These are phyloP conservation scores for Ceratitis capitata DNA, from an alignment of 1,140 invertebrate genomes.

Conservation along the genomic window DNA sequence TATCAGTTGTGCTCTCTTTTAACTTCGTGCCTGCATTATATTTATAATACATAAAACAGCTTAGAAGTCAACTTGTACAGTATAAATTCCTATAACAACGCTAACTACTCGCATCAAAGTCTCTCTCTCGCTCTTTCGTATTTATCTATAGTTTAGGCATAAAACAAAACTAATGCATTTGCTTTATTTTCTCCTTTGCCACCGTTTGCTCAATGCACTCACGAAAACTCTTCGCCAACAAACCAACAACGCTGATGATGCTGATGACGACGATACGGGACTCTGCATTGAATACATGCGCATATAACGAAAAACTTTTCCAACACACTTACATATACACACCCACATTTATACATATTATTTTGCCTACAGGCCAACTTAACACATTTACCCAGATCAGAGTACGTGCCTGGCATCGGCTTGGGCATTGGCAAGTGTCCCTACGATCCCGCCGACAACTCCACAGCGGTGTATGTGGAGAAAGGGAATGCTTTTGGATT, in stretches of 20 bases:
- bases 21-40: neutral
- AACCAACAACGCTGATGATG: neutral
- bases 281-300: neutral
- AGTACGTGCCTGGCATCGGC: slow-evolving; percentile 82
- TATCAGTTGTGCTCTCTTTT: neutral
- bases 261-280: slow-evolving; percentile 8
- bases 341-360: neutral
- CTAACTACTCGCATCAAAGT: neutral
- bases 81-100: neutral
- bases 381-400: slow-evolving; percentile 77
- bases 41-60: neutral
- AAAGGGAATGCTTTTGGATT: slow-evolving; percentile 84
- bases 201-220: neutral
- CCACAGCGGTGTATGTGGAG: slow-evolving; percentile 88
- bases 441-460: slow-evolving; percentile 88
- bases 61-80: neutral
- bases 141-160: too few relatives aligned
- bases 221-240: neutral
- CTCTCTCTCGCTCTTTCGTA: too few relatives aligned
- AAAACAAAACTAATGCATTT: neutral
- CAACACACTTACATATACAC: neutral
- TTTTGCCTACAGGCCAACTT: slow-evolving; percentile 71
- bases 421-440: slow-evolving; percentile 88
- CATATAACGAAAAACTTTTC: too few relatives aligned
- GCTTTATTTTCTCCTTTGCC: neutral